These are phyloP conservation scores for Oryzias melastigma DNA, from an alignment of 2,113 vertebrate species.

Conservation along the genomic window DNA sequence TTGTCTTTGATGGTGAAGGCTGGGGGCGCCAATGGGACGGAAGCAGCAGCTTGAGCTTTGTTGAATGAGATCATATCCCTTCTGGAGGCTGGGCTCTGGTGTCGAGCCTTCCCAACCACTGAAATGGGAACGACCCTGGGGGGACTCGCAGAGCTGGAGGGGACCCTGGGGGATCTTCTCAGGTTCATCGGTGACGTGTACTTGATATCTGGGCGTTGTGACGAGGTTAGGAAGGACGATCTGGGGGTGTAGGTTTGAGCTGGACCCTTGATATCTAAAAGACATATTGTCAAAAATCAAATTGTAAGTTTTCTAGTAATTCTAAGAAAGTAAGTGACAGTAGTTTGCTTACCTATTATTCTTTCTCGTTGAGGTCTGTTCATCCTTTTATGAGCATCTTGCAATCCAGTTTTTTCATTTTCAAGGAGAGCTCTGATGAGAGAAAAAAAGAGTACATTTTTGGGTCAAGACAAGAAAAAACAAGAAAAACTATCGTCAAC, in stretches of 20 bases:
- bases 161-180: conserved; percentile 59
- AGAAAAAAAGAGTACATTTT: conserved; percentile 27
- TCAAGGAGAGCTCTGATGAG: conserved; percentile 86
- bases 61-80: conserved; percentile 75
- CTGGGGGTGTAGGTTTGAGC: conserved; percentile 71
- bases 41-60: conserved; percentile 70
- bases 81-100: conserved; percentile 69
- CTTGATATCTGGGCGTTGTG: conserved; percentile 69
- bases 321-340: too few species aligned
- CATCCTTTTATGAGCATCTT: conserved; percentile 77
- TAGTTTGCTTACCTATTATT: conserved; percentile 56
- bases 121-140: conserved; percentile 65
- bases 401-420: conserved; percentile 80
- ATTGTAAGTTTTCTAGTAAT: neutral
- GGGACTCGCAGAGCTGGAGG: conserved; percentile 55
- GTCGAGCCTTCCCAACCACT: conserved; percentile 51
- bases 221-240: conserved; percentile 67
- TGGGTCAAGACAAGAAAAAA: conserved; percentile 2
- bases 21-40: conserved; percentile 33
- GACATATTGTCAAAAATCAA: conserved; percentile 20
- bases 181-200: conserved; percentile 65
- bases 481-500: neutral
- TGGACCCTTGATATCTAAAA: conserved; percentile 80
- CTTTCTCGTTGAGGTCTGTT: conserved; percentile 71
- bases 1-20: conserved; percentile 34